Percentiles rank a stretch among this genome's conserved stretches.
Conservation (phyloP, 2,113 vertebrate genomes). For the Pelodiscus sinensis region DNA sequence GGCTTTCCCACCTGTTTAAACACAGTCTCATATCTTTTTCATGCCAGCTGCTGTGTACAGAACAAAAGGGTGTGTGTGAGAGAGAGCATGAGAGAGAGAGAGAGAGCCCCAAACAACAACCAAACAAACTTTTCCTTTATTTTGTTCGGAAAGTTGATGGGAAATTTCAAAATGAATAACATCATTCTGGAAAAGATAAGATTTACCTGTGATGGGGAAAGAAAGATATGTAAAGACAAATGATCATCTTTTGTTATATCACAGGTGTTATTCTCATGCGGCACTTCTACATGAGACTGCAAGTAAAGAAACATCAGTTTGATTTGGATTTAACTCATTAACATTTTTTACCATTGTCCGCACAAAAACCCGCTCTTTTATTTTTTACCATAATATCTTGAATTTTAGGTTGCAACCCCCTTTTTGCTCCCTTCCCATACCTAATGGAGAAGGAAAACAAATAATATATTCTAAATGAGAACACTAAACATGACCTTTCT, state of each 20-base stretch:
- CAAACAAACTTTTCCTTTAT: background rate
- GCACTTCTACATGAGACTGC: background rate
- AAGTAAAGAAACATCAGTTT: constrained; percentile 52
- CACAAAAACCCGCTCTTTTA: background rate
- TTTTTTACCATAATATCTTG: constrained; percentile 31
- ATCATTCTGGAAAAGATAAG: constrained; percentile 25
- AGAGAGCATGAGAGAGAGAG: background rate
- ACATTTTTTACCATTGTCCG: background rate
- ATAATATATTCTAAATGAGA: constrained; percentile 21
- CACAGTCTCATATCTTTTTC: constrained; percentile 58
- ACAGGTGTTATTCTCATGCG: background rate
- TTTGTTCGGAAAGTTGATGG: constrained; percentile 33
- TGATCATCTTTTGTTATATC: constrained; percentile 11
- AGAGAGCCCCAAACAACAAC: background rate
- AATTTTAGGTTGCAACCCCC: background rate
- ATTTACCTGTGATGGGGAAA: constrained; percentile 13
- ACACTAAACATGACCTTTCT: background rate
- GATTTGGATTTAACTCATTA: constrained; percentile 41
- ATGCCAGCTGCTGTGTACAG: constrained; percentile 15
- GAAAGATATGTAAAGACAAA: background rate
- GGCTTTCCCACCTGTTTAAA: constrained; percentile 70
- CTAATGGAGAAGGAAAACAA: constrained; percentile 21
- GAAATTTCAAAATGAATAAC: constrained; percentile 8
- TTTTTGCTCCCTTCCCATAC: background rate
- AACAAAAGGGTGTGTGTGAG: background rate